These are phyloP conservation scores for Stegostoma tigrinum DNA, from an alignment of 2,113 vertebrate genomes.

Conservation along the genomic window DNA sequence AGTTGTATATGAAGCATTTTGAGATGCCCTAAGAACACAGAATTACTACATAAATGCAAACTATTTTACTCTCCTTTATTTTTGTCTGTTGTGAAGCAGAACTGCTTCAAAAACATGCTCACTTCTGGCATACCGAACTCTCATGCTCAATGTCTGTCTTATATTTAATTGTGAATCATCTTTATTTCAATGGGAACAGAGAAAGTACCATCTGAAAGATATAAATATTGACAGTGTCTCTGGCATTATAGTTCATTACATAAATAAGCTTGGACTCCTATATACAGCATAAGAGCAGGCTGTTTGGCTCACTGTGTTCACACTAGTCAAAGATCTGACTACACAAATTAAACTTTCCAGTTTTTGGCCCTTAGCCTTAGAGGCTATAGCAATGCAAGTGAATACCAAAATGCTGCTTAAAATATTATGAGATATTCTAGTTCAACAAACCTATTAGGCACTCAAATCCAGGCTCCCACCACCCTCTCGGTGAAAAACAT, in stretches of 20 bases:
- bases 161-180: not conserved
- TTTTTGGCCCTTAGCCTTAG: too few species aligned
- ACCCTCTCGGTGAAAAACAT: too few species aligned
- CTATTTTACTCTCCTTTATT: not conserved
- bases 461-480: too few species aligned
- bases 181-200: not conserved
- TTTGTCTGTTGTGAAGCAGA: not conserved
- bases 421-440: too few species aligned
- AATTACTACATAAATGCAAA: not conserved
- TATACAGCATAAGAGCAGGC: too few species aligned
- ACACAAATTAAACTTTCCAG: too few species aligned
- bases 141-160: not conserved
- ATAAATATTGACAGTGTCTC: not conserved
- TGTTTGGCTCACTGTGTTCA: too few species aligned
- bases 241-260: not conserved
- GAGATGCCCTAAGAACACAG: not conserved
- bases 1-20: not conserved
- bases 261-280: not conserved
- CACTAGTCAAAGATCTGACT: too few species aligned
- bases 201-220: not conserved
- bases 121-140: not conserved
- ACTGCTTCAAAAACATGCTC: not conserved
- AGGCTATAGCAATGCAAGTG: too few species aligned
- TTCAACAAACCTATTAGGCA: too few species aligned
- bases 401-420: too few species aligned